Evolutionary conservation across 2,888 invertebrate genomes (phyloP).

Genomic region (Cerastis rubricosa): DNA sequence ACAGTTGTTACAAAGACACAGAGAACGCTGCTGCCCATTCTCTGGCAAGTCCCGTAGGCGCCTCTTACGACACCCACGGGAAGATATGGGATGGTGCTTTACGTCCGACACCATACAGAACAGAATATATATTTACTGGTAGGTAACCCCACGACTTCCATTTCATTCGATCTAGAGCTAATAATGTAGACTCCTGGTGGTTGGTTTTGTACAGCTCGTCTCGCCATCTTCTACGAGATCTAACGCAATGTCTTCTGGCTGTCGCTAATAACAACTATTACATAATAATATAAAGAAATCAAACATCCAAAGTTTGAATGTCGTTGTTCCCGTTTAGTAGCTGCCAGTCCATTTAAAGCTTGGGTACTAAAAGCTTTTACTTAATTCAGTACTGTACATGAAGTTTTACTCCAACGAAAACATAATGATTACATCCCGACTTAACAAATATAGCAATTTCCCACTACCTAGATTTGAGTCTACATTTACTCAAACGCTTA

Average conservation of each 20-base stretch:
- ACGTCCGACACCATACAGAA: no score
- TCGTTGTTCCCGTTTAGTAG: not conserved
- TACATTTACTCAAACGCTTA: constrained; percentile 28
- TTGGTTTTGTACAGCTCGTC: not conserved
- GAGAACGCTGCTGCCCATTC: no score
- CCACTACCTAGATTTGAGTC: constrained; percentile 12
- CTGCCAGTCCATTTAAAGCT: not conserved
- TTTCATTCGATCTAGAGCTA: no score
- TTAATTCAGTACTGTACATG: not conserved
- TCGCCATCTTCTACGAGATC: not conserved
- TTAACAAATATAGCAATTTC: constrained; percentile 17
- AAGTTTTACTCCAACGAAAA: not conserved
- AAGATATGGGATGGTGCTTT: no score
- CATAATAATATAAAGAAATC: not conserved
- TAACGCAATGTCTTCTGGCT: not conserved
- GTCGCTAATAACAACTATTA: not conserved
- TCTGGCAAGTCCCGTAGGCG: no score
- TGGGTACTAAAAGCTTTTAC: constrained; percentile 9
- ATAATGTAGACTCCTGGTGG: no score
- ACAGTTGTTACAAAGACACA: no score
- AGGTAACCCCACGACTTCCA: no score
- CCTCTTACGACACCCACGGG: no score
- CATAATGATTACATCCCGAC: constrained; percentile 7
- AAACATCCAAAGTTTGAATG: not conserved
- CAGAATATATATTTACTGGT: no score